These are phyloP conservation scores for Pampus argenteus DNA, from an alignment of 2,797 vertebrate genomes.

Conservation along the genomic window DNA sequence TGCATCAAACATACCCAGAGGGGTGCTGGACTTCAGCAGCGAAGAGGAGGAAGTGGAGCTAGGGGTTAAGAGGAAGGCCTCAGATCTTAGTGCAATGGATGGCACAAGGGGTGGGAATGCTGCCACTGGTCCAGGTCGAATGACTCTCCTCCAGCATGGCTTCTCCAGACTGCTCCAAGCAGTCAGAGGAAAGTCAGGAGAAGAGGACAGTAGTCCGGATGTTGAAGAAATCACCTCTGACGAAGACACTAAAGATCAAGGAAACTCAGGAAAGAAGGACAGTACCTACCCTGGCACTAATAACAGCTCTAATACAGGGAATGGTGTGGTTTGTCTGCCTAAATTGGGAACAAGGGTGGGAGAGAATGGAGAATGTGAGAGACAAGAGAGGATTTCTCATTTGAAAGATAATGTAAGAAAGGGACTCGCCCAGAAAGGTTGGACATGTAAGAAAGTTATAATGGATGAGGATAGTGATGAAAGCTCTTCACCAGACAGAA, in stretches of 20 bases:
- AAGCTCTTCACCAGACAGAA: conserved; percentile 42
- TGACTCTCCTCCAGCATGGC: conserved; percentile 87
- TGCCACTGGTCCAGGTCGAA: conserved; percentile 65
- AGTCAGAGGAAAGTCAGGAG: conserved; percentile 42
- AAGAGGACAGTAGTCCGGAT: conserved; percentile 45
- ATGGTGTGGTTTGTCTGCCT: background rate
- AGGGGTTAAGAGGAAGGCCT: conserved; percentile 51
- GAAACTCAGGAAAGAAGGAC: conserved; percentile 20
- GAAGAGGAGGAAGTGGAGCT: conserved; percentile 87
- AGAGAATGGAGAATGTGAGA: conserved; percentile 34
- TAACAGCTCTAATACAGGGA: conserved; percentile 31
- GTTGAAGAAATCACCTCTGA: conserved; percentile 62
- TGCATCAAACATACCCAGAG: conserved; percentile 28
- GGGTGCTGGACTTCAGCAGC: conserved; percentile 85
- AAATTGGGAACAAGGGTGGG: conserved; percentile 29
- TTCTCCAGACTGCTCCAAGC: conserved; percentile 86
- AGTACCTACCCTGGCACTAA: conserved; percentile 14
- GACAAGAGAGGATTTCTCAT: conserved; percentile 58
- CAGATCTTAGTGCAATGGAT: conserved; percentile 56
- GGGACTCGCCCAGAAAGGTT: conserved; percentile 52
- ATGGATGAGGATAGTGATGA: conserved; percentile 45
- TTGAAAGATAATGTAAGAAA: conserved; percentile 67
- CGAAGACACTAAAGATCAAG: conserved; percentile 55
- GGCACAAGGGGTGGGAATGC: conserved; percentile 29
- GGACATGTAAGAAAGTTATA: conserved; percentile 24